A percentile compares a stretch with the other conserved stretches of the same genome.
These are phyloP conservation scores for Patella depressa DNA, from an alignment of 2,888 invertebrate genomes.

Conservation along the genomic window DNA sequence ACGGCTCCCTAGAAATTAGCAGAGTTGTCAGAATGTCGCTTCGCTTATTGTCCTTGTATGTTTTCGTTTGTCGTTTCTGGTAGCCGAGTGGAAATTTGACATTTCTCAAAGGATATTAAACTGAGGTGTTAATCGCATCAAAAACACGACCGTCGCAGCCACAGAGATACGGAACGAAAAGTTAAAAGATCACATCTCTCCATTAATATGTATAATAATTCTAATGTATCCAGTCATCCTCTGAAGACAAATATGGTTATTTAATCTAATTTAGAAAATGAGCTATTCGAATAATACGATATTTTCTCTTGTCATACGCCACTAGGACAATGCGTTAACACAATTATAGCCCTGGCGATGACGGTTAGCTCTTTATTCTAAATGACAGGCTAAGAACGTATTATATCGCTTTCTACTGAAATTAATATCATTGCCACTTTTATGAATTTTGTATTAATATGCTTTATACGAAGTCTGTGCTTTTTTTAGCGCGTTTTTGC, in stretches of 20 bases:
- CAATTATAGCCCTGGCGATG: not conserved
- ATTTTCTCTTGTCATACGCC: slow-evolving; percentile 4
- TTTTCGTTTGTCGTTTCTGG: slow-evolving; percentile 7
- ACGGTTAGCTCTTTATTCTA: not conserved
- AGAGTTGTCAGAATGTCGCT: not conserved
- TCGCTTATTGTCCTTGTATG: not conserved
- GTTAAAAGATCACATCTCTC: too few relatives aligned
- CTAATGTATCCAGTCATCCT: too few relatives aligned
- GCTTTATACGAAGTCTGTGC: too few relatives aligned
- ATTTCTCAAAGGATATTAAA: not conserved
- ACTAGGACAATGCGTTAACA: not conserved
- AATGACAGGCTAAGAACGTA: not conserved
- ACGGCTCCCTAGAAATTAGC: slow-evolving; percentile 31
- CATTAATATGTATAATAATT: too few relatives aligned
- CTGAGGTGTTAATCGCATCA: slow-evolving; percentile 4
- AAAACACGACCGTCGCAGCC: not conserved
- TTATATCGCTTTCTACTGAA: not conserved
- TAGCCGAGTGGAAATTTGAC: slow-evolving; percentile 8
- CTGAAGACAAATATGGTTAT: not conserved
- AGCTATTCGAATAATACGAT: not conserved
- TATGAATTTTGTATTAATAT: slow-evolving; percentile 2
- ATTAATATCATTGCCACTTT: not conserved
- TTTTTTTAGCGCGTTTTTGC: too few relatives aligned
- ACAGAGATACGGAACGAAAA: too few relatives aligned
- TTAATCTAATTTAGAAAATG: slow-evolving; percentile 2